Conservation (phyloP, 2,113 vertebrate species). For the Probosciger aterrimus region DNA sequence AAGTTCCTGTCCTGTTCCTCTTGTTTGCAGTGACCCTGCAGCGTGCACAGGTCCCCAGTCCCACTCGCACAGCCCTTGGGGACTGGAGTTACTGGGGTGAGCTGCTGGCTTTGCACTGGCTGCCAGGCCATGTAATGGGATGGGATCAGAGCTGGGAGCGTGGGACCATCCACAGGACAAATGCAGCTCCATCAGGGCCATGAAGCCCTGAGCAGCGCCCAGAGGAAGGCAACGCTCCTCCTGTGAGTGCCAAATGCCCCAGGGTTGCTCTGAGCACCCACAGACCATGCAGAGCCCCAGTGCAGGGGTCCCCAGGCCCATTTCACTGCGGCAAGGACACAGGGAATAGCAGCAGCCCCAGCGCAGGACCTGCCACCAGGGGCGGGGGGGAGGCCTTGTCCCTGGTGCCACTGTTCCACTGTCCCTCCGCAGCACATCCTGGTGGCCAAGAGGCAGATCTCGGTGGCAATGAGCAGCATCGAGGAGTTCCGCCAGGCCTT, state of each 20-base stretch:
- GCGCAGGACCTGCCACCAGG: rapidly evolving
- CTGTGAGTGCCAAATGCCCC: neutral
- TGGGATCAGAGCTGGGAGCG: neutral
- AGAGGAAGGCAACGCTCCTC: rapidly evolving
- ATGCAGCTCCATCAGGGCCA: neutral
- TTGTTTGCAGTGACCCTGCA: neutral
- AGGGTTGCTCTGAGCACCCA: rapidly evolving
- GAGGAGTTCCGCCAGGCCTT: conserved; percentile 84
- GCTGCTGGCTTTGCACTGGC: neutral
- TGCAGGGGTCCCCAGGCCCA: neutral
- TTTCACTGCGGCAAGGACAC: neutral
- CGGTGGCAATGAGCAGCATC: conserved; percentile 74
- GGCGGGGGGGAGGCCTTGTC: neutral
- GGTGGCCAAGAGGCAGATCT: conserved; percentile 91
- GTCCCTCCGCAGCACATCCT: conserved; percentile 84
- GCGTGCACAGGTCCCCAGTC: neutral
- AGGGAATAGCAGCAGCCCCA: neutral
- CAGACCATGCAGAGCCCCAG: neutral
- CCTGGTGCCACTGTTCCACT: rapidly evolving
- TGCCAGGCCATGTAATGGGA: neutral
- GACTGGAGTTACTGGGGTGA: neutral
- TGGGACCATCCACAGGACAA: neutral
- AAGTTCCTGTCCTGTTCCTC: conserved; percentile 51
- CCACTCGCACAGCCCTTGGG: rapidly evolving
- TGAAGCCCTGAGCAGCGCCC: neutral